phyloP scores from a whole-genome alignment of 2,888 invertebrate species.

The Criorhina ranunculi region DNA sequence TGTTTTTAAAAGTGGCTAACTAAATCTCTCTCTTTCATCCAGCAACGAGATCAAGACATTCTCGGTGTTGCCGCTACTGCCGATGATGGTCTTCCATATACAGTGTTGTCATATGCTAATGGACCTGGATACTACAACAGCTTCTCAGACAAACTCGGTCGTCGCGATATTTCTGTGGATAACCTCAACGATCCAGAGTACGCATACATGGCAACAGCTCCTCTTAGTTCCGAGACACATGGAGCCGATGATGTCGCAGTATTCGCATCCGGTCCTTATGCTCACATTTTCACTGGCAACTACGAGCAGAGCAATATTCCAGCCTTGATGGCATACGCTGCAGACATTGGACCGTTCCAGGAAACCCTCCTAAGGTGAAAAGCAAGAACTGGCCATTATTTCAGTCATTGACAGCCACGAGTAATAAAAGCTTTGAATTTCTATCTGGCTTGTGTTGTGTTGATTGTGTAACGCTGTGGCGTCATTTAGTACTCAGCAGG shows the following conservation, averaged over 20 bases:
- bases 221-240: conserved; percentile 88
- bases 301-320: conserved; percentile 93
- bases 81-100: conserved; percentile 88
- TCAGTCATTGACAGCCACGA: too few species aligned
- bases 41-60: conserved; percentile 86
- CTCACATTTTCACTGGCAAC: conserved; percentile 91
- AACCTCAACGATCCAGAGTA: conserved; percentile 79
- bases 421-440: conserved; percentile 21
- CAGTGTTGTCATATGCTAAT: conserved; percentile 90
- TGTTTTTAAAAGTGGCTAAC: too few species aligned
- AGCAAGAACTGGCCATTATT: not conserved
- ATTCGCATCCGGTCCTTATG: conserved; percentile 91
- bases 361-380: conserved; percentile 13
- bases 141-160: conserved; percentile 78
- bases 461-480: not conserved
- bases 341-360: conserved; percentile 87
- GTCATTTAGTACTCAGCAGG: not conserved
- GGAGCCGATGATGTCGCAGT: conserved; percentile 93
- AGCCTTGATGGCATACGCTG: conserved; percentile 89
- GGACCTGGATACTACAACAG: conserved; percentile 88
- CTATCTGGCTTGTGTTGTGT: not conserved
- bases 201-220: conserved; percentile 87
- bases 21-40: not conserved
- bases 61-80: conserved; percentile 85
- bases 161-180: conserved; percentile 78